Base-by-base conservation (phyloP, 2,797 vertebrate species). In the Anomalospiza imberbis region DNA sequence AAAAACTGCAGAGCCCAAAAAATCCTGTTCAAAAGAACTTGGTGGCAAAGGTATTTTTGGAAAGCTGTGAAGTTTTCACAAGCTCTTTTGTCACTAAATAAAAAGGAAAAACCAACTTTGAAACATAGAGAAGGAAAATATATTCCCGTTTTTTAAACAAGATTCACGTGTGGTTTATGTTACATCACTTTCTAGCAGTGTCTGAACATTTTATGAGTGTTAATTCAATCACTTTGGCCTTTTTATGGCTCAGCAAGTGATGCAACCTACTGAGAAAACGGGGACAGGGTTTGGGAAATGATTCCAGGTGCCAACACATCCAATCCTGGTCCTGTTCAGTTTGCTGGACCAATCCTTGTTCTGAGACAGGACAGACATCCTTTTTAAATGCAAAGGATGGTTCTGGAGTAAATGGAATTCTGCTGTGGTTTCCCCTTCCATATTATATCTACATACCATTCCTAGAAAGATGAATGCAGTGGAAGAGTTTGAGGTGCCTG, bases 41-140 rank as follows among this genome's bases (percentile, higher is more conserved):
- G 63, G 51, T 36, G 82, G 40, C 7, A 7, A 32, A 66, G 70
- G 7, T 13, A 17, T 3, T 65, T 88, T 47, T 62, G 60, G 76
- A 78, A 76, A 93, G 65, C 88, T 86, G 29, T 78, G 93, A 85
- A 47, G 74, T 77, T 44, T 57, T 67, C 79, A 74, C 45, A 25
- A 66, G 34, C 38, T 45, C 18, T 76, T 92, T 77, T 92, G 47
- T 68, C 66, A 93, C 65, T 32, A 21, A 21, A 57, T 44, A 12
- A 72, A 76, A 80, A 80, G 18, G 45, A 72, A 80, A 55, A 53
- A 12, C 6, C 72, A 36, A 13, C 44, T 93, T 58, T 85, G 66
- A 93, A 73, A 29, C 31, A n/a, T 0, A 47, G 54, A 58, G 47
- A 71, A 83, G 42, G 24, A 61, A 93, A 89, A 50, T 1, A 2